Evolutionary conservation across 1,140 invertebrate species (phyloP).

Genomic region (Sitophilus oryzae): DNA sequence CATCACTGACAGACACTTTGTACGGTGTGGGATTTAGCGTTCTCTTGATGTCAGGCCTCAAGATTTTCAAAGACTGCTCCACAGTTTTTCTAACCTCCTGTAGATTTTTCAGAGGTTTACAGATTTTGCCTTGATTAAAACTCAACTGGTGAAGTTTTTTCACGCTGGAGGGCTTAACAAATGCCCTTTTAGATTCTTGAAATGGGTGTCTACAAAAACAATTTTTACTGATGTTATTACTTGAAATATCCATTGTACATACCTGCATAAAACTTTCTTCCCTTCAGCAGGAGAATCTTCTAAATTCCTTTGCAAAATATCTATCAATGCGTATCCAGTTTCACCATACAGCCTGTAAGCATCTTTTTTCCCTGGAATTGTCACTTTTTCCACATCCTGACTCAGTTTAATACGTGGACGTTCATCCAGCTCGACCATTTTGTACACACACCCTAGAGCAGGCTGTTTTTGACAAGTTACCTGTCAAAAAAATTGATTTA

Average conservation of each 20-base stretch:
- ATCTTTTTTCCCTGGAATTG: slow-evolving; percentile 90
- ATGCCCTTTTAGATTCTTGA: slow-evolving; percentile 90
- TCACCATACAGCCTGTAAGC: slow-evolving; percentile 75
- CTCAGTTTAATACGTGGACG: slow-evolving; percentile 94
- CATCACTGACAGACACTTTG: slow-evolving; percentile 93
- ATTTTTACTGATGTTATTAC: neutral
- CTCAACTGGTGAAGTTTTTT: slow-evolving; percentile 70
- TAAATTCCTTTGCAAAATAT: slow-evolving; percentile 74
- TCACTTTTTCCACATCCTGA: slow-evolving; percentile 96
- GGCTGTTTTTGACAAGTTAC: slow-evolving; percentile 87
- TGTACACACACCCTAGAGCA: slow-evolving; percentile 96
- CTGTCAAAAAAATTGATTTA: slow-evolving; percentile 90
- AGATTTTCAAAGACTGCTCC: slow-evolving; percentile 67
- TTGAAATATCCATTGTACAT: slow-evolving; percentile 3
- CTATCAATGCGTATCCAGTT: slow-evolving; percentile 87
- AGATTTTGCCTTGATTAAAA: slow-evolving; percentile 78
- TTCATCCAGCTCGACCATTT: slow-evolving; percentile 91
- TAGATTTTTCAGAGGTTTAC: slow-evolving; percentile 62
- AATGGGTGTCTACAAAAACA: slow-evolving; percentile 75
- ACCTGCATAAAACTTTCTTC: slow-evolving; percentile 75
- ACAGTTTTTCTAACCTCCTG: slow-evolving; percentile 75
- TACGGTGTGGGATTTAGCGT: slow-evolving; percentile 97
- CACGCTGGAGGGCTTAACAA: slow-evolving; percentile 81
- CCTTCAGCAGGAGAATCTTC: slow-evolving; percentile 73
- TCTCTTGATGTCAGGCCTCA: slow-evolving; percentile 90